Percentiles rank a stretch among this genome's conserved stretches.
Evolutionary conservation across 2,888 invertebrate species (phyloP).

Genomic region (Darwinula stevensoni): DNA sequence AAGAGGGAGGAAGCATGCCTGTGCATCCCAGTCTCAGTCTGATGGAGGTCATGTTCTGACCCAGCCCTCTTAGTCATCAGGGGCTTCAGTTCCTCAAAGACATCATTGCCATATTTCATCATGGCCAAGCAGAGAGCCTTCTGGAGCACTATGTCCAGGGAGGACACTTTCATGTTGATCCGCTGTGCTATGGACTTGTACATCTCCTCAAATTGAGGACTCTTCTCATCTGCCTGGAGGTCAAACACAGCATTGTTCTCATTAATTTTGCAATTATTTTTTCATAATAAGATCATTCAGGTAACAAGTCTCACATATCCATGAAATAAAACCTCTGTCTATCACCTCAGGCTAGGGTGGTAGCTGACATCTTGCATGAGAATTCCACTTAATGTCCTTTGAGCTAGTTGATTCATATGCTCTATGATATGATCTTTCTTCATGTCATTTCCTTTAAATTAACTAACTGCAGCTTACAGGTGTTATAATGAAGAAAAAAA

Average conservation of each 20-base stretch:
- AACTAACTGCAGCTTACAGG: no score
- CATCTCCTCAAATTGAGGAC: conserved; percentile 42
- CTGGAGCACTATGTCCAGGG: conserved; percentile 44
- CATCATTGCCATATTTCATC: conserved; percentile 25
- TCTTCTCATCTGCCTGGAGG: conserved; percentile 33
- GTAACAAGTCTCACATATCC: conserved; percentile 16
- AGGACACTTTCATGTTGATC: conserved; percentile 49
- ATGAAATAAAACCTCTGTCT: conserved; percentile 33
- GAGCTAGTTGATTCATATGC: no score
- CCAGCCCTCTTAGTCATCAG: conserved; percentile 7
- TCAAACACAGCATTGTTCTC: conserved; percentile 10
- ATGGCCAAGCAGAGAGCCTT: conserved; percentile 49
- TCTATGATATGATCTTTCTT: no score
- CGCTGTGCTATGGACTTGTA: conserved; percentile 47
- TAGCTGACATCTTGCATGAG: no score
- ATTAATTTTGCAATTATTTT: not conserved
- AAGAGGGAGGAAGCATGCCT: not conserved
- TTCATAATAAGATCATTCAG: not conserved
- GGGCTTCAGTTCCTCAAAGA: conserved; percentile 14
- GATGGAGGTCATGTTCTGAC: not conserved
- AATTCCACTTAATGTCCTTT: no score
- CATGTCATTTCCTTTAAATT: no score
- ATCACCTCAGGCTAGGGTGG: no score
- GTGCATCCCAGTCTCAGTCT: not conserved
- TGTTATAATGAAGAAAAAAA: no score